phyloP scores from a whole-genome alignment of 2,113 vertebrate species.

The Perca flavescens region DNA sequence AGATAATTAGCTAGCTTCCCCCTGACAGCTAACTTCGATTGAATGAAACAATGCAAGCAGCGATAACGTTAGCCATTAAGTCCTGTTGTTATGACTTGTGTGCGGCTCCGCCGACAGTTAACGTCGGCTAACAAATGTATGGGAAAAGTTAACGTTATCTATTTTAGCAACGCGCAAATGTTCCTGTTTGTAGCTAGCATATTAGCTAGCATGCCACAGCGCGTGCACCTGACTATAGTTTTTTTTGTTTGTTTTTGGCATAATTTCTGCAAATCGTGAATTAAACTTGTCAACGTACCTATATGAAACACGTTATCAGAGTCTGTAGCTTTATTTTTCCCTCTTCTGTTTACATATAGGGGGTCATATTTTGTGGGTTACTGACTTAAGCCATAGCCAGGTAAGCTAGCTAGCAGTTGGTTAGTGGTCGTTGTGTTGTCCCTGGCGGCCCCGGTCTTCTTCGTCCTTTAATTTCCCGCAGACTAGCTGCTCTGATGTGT shows the following conservation, averaged over 20 bases:
- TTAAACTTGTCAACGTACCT: constrained; percentile 66
- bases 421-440: constrained; percentile 7
- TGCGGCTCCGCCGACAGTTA: not conserved
- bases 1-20: not conserved
- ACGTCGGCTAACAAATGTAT: not conserved
- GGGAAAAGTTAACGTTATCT: not conserved
- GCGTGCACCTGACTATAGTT: not conserved
- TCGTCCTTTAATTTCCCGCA: constrained; percentile 1
- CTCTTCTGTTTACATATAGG: constrained; percentile 32
- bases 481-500: not conserved
- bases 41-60: not conserved
- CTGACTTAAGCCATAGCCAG: constrained; percentile 22
- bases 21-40: rapidly evolving
- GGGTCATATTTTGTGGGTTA: constrained; percentile 52
- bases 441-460: constrained; percentile 1
- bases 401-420: constrained; percentile 15
- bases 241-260: not conserved
- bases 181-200: not conserved
- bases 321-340: constrained; percentile 40
- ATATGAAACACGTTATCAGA: constrained; percentile 45
- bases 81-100: not conserved
- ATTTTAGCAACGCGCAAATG: constrained; percentile 22
- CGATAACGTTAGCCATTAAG: not conserved
- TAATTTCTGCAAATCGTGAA: constrained; percentile 26
- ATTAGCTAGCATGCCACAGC: constrained; percentile 24